Conservation (phyloP, 2,113 vertebrate species). For the Megalops atlanticus region DNA sequence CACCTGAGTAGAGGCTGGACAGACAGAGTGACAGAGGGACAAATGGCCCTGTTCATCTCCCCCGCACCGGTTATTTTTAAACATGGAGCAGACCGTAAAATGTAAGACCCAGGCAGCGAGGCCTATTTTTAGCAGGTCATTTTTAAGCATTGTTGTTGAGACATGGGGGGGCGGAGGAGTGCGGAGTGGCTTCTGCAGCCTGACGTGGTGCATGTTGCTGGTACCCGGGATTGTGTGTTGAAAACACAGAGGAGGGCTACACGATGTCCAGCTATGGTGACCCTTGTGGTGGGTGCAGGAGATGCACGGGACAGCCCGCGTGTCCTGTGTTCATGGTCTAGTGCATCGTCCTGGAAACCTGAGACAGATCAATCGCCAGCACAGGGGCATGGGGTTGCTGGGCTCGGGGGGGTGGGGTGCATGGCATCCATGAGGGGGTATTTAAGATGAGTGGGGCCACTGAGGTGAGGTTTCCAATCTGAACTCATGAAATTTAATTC, state of each 20-base stretch:
- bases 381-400: neutral
- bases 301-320: neutral
- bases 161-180: slow-evolving; percentile 27
- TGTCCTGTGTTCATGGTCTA: neutral
- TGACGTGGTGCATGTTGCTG: neutral
- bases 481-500: neutral
- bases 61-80: slow-evolving; percentile 80
- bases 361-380: neutral
- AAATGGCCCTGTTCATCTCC: slow-evolving; percentile 66
- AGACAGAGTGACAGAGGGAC: slow-evolving; percentile 69
- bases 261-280: slow-evolving; percentile 11
- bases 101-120: slow-evolving; percentile 79
- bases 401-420: neutral
- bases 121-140: slow-evolving; percentile 83
- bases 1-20: slow-evolving; percentile 47
- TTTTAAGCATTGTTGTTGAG: slow-evolving; percentile 66
- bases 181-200: neutral
- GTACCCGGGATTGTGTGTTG: neutral
- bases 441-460: neutral
- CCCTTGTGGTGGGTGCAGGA: neutral
- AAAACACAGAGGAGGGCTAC: slow-evolving; percentile 12
- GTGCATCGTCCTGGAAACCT: neutral
- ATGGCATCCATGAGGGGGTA: neutral
- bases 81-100: slow-evolving; percentile 76
- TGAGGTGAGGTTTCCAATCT: neutral